A percentile compares a stretch with the other conserved stretches of the same genome.
Conservation (phyloP, 2,113 vertebrate species). For the Brevimyrus niger region DNA sequence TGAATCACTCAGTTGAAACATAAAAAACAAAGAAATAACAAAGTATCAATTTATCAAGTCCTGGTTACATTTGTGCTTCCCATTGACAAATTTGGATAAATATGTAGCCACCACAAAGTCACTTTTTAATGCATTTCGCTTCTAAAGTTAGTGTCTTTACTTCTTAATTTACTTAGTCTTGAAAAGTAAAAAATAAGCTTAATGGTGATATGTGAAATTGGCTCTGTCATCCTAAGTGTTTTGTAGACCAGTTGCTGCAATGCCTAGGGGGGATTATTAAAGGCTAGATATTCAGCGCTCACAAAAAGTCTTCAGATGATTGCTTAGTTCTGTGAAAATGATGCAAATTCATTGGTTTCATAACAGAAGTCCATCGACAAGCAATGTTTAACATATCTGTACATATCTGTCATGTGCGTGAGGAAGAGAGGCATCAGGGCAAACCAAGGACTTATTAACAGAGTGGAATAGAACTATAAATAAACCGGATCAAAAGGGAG, state of each 20-base stretch:
- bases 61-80: neutral
- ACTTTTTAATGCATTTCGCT: neutral
- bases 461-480: no score
- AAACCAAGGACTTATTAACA: no score
- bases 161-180: neutral
- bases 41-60: neutral
- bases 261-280: neutral
- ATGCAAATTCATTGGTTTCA: no score
- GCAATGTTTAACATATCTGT: neutral
- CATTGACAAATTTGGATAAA: neutral
- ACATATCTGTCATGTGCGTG: neutral
- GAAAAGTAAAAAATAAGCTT: neutral
- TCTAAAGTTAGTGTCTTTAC: neutral
- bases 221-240: neutral
- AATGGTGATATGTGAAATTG: neutral
- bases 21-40: neutral
- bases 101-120: neutral
- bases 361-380: no score
- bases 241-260: neutral
- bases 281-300: neutral
- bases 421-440: no score
- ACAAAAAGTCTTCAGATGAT: neutral
- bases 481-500: no score
- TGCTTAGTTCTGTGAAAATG: neutral
- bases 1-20: neutral